Base-by-base conservation (phyloP, 2,113 vertebrate species). In the Oostethus manadensis region DNA sequence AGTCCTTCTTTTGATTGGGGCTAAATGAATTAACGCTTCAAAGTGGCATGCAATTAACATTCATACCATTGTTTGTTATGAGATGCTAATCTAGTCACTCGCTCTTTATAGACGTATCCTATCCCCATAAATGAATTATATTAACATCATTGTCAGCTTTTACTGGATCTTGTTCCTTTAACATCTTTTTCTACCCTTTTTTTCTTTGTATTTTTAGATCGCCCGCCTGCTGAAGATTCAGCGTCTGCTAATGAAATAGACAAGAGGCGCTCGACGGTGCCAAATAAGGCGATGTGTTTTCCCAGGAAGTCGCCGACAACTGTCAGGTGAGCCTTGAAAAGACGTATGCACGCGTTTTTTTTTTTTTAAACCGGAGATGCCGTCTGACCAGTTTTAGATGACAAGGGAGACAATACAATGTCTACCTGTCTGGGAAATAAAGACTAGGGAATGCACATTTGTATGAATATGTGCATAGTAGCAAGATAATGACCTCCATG, bases 101-200 rank as follows among this genome's bases (percentile, higher is more conserved):
- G 38, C 53, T 40, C 35, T 55, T 55, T 40, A 55, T 20, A 40
- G 22, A 51, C 33, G 13, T 33, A 55, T 38, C 33, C 51, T 10
- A 29, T 29, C 51, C 26, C 51, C 76, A 78, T 56, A 84, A 74
- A 58, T 60, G 74, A 76, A 74, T 14, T 35, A n/a, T 56, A 87
- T 89, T 84, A 86, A 78, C 78, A 83, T 87, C 86, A 84, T 87
- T 88, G 86, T 88, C 85, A 87, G 75, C 73, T 80, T 82, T 86
- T 85, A 81, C 82, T 75, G 73, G 71, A 81, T 77, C 71, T 80
- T 78, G 83, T 86, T 82, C 82, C 73, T 85, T 86, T 84, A 85
- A 80, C 83, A 84, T 87, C 78, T 76, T 77, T 84, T 65, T 73
- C 79, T 78, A 70, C 1, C 16, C 3, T 44, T 77, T 80, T 87